Conservation (phyloP, 1,140 invertebrate genomes). For the Ceratoteleas bidentatus region DNA sequence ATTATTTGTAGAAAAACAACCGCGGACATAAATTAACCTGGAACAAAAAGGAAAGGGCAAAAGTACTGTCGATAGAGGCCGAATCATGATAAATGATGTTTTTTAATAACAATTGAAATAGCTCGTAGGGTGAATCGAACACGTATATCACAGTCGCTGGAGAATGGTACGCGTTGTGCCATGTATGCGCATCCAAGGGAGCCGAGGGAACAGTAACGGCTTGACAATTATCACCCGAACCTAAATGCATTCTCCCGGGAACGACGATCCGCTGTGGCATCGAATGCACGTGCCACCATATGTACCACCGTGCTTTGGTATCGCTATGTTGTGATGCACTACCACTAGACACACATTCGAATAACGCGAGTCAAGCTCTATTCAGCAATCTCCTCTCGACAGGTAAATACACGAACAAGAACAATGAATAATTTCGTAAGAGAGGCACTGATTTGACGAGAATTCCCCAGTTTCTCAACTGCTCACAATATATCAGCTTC, state of each 20-base stretch:
- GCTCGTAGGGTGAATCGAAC: constrained; percentile 53
- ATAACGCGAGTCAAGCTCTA: constrained; percentile 65
- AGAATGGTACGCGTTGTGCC: constrained; percentile 61
- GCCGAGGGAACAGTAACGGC: constrained; percentile 71
- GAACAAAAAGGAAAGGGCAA: constrained; percentile 20
- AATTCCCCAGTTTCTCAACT: constrained; percentile 54
- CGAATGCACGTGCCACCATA: constrained; percentile 66
- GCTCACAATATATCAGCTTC: constrained; percentile 18
- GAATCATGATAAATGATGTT: constrained; percentile 47
- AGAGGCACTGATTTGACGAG: constrained; percentile 57
- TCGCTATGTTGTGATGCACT: constrained; percentile 62
- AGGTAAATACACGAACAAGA: constrained; percentile 61
- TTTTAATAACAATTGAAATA: constrained; percentile 64
- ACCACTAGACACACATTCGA: constrained; percentile 63
- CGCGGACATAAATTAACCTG: constrained; percentile 13
- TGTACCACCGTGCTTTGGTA: constrained; percentile 57
- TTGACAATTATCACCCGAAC: constrained; percentile 76
- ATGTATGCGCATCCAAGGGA: constrained; percentile 64
- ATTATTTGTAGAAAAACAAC: constrained; percentile 11
- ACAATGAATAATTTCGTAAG: constrained; percentile 63
- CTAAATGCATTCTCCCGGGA: constrained; percentile 67
- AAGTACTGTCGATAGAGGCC: constrained; percentile 12
- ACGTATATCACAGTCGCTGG: constrained; percentile 65
- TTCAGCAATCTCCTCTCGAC: constrained; percentile 65
- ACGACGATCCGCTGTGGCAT: constrained; percentile 63